Evolutionary conservation across 2,113 vertebrate species (phyloP).

Genomic region (Rhinoderma darwinii): DNA sequence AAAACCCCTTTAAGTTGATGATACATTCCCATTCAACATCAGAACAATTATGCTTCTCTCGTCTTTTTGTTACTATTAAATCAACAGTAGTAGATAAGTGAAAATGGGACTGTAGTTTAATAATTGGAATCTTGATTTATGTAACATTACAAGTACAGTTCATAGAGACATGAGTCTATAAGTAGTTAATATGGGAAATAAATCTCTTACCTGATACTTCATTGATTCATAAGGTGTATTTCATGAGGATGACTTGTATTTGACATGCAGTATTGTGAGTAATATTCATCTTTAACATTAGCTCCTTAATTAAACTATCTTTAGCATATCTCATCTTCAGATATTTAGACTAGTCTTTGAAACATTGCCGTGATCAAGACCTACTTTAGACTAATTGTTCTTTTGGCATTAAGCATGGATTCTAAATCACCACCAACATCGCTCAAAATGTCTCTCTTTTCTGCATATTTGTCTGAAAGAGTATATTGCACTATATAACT

Average conservation of each 20-base stretch:
- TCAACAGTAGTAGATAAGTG: neutral
- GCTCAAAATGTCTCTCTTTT: neutral
- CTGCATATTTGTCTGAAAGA: neutral
- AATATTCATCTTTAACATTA: constrained; percentile 11
- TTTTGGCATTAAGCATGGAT: neutral
- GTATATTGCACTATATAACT: neutral
- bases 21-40: neutral
- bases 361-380: constrained; percentile 1
- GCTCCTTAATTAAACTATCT: neutral
- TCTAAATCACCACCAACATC: constrained; percentile 17
- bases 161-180: neutral
- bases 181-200: neutral
- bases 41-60: neutral
- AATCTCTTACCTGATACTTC: neutral
- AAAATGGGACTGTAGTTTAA: neutral
- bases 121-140: neutral
- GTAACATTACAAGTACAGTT: neutral
- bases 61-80: neutral
- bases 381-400: constrained; percentile 13
- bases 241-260: constrained; percentile 11
- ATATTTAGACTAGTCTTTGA: neutral
- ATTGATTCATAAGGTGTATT: constrained; percentile 14
- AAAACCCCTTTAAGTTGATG: no score
- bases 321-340: constrained; percentile 20
- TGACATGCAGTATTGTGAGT: constrained; percentile 3